Base-by-base conservation (phyloP, 2,113 vertebrate species). In the Nibea coibor region DNA sequence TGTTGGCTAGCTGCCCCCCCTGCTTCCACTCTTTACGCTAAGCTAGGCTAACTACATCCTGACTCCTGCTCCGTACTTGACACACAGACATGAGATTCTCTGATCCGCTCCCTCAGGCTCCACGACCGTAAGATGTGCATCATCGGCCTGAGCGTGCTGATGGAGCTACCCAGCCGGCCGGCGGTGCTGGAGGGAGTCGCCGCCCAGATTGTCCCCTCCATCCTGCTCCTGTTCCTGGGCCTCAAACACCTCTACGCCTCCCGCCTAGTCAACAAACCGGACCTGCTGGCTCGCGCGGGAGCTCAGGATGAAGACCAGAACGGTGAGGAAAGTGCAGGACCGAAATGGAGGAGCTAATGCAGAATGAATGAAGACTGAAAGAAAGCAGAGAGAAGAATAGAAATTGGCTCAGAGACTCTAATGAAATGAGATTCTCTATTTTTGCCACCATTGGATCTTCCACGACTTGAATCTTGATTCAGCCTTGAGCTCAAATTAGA, bases 81-180 rank as follows among this genome's bases (percentile, higher is more conserved):
- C 24, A 58, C 56, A 8, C 57, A 19, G 7, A 59, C 28, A 59
- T 59, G 26, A 59, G 5, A 16, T 57, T 26, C 54, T 24, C 28
- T 45, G 14, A 20, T 66, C 10, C 53, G 0, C 64, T n/a, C 39
- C 39, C 0, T 3, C 89, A 99, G 98, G 65, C 96, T 98, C 65
- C 98, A 99, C 11, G 98, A 99, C 90, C 96, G 98, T 59, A 99
- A 99, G 93, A 97, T 99, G 95, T 99, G 98, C 86, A 97, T 99
- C 92, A 97, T 99, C 47, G 98, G 98, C 58, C 93, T 99, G 75
- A 99, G 97, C 48, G 95, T 98, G 78, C 93, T 99, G 67, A 95
- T 99, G 95, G 97, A 98, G 79, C 93, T 99, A 57, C 97, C 97
- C 5, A 95, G 93, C 64, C 94, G 97, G 43, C 97, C 97, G 0